Evolutionary conservation across 2,113 vertebrate species (phyloP).

Genomic region (Gymnogyps californianus): DNA sequence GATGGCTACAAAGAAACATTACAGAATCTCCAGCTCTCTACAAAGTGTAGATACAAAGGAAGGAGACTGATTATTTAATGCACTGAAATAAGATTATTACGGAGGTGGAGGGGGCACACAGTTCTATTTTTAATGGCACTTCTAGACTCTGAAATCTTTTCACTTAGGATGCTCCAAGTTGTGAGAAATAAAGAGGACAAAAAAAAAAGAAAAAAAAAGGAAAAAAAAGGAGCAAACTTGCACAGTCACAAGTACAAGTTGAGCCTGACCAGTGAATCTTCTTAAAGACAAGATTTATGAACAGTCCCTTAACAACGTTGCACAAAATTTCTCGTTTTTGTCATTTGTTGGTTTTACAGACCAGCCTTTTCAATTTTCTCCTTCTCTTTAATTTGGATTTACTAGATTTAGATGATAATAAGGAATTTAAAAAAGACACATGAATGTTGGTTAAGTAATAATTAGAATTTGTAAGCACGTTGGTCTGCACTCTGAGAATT

Average conservation of each 20-base stretch:
- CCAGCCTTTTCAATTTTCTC: background rate
- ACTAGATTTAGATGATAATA: background rate
- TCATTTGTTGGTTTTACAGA: background rate
- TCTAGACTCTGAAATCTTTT: background rate
- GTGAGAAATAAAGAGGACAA: background rate
- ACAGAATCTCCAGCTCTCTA: background rate
- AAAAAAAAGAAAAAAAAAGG: background rate
- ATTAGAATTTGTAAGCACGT: background rate
- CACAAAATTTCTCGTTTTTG: background rate
- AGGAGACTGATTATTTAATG: background rate
- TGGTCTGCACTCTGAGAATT: background rate
- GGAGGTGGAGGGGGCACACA: background rate
- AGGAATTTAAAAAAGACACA: background rate
- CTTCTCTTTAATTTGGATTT: background rate
- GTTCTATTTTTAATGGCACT: background rate
- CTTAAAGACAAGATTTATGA: background rate
- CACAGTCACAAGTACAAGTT: background rate
- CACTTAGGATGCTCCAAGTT: background rate
- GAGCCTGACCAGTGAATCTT: background rate
- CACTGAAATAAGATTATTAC: background rate
- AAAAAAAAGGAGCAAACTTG: background rate
- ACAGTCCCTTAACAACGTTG: background rate
- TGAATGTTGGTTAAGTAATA: background rate
- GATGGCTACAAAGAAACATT: background rate
- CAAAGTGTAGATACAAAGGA: background rate